A percentile compares a stretch with the other conserved stretches of the same genome.
phyloP scores from a whole-genome alignment of 2,113 vertebrate genomes.

The Grus americana region DNA sequence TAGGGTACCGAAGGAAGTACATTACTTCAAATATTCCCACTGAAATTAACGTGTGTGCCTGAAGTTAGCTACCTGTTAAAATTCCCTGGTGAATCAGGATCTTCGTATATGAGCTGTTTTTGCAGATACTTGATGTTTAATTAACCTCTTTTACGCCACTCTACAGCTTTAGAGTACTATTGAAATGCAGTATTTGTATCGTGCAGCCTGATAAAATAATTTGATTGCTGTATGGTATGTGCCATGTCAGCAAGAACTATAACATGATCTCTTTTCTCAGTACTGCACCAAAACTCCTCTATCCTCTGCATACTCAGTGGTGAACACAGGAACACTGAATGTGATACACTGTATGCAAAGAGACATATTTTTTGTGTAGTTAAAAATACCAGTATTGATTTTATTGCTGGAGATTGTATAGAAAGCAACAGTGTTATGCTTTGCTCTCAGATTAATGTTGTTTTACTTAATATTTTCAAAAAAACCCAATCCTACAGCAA shows the following conservation, averaged over 20 bases:
- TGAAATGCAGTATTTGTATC: background rate
- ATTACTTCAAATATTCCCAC: background rate
- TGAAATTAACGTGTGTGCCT: background rate
- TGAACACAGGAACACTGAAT: background rate
- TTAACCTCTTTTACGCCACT: background rate
- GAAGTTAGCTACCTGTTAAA: background rate
- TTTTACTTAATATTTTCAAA: background rate
- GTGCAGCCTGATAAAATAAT: background rate
- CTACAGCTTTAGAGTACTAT: background rate
- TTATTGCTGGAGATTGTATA: background rate
- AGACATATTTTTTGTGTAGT: background rate
- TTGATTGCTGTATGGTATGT: background rate
- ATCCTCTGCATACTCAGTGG: background rate
- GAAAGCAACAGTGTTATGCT: background rate
- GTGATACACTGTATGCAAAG: background rate
- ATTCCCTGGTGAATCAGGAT: background rate
- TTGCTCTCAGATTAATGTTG: background rate
- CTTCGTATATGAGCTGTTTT: background rate
- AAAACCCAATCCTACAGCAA: background rate
- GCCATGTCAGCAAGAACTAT: background rate
- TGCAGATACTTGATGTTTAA: background rate
- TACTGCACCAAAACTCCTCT: background rate
- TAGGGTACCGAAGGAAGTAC: background rate
- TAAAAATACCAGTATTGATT: background rate
- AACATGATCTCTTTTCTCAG: background rate